phyloP scores from a whole-genome alignment of 2,888 invertebrate species.

The Dicycla oo region DNA sequence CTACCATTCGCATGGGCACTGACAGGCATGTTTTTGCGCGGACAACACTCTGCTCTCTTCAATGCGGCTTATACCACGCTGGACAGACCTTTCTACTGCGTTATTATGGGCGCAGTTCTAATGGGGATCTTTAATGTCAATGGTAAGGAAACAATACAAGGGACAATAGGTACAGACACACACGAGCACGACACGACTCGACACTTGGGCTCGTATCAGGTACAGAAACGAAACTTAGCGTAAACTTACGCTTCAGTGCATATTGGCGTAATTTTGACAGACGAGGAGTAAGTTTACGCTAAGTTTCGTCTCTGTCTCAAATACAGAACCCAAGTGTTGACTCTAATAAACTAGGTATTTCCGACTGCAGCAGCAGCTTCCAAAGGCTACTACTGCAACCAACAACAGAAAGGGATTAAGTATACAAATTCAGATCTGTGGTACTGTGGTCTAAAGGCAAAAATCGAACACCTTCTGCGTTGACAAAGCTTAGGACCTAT shows the following conservation, averaged over 20 bases:
- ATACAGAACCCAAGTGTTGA: background rate
- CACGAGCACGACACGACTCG: background rate
- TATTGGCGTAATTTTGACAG: background rate
- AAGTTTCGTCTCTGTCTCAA: background rate
- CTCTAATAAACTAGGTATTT: background rate
- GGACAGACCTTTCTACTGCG: constrained; percentile 51
- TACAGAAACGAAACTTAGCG: background rate
- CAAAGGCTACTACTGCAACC: background rate
- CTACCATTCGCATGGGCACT: constrained; percentile 41
- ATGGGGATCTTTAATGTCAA: constrained; percentile 52
- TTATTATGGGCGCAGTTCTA: constrained; percentile 35
- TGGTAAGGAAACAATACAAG: constrained; percentile 42
- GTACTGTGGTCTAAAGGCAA: background rate
- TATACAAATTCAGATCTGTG: background rate
- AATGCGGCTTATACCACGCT: constrained; percentile 48
- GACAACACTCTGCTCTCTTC: constrained; percentile 34
- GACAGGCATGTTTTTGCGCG: constrained; percentile 34
- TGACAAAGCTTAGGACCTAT: background rate
- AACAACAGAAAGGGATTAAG: background rate
- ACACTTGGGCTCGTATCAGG: background rate
- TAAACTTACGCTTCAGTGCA: background rate
- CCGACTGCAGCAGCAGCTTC: background rate
- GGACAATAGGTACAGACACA: too few relatives aligned
- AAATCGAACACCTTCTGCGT: background rate
- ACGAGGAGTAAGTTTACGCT: background rate